These are phyloP conservation scores for Phthorimaea operculella DNA, from an alignment of 1,140 invertebrate species.

Conservation along the genomic window DNA sequence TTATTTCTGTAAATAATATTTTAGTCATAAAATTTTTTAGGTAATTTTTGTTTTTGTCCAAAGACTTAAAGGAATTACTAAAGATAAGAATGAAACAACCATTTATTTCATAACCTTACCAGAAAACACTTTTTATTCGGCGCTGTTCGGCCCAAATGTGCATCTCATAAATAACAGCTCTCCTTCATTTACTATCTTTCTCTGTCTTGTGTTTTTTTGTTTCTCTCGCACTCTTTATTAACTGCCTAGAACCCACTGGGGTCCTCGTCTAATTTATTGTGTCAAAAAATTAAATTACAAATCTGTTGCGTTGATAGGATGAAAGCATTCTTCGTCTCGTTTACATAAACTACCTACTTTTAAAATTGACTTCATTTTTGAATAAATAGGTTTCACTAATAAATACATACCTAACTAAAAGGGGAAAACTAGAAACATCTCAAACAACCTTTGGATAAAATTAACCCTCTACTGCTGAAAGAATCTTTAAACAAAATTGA, in stretches of 20 bases:
- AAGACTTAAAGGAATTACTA: too few relatives aligned
- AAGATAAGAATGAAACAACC: slow-evolving; percentile 10
- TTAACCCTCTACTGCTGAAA: too few relatives aligned
- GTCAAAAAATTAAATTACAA: slow-evolving; percentile 40
- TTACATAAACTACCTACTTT: too few relatives aligned
- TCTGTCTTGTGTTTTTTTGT: slow-evolving; percentile 46
- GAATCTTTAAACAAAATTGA: too few relatives aligned
- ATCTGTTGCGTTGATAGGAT: slow-evolving; percentile 13
- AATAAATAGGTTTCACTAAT: too few relatives aligned
- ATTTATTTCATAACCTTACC: slow-evolving; percentile 50
- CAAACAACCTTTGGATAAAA: too few relatives aligned
- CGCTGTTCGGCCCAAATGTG: slow-evolving; percentile 65
- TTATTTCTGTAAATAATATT: too few relatives aligned
- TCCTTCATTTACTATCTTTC: slow-evolving; percentile 50
- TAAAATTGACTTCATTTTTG: too few relatives aligned
- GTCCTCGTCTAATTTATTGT: slow-evolving; percentile 37
- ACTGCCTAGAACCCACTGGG: slow-evolving; percentile 44
- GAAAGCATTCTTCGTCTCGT: background rate
- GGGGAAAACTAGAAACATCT: too few relatives aligned
- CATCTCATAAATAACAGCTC: slow-evolving; percentile 64
- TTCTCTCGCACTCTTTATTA: slow-evolving; percentile 52
- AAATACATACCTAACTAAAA: too few relatives aligned
- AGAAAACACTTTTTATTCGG: slow-evolving; percentile 60
- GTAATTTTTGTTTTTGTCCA: too few relatives aligned
- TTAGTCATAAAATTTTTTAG: too few relatives aligned